Conservation (phyloP, 2,797 vertebrate species). For the Pseudochirops cupreus region DNA sequence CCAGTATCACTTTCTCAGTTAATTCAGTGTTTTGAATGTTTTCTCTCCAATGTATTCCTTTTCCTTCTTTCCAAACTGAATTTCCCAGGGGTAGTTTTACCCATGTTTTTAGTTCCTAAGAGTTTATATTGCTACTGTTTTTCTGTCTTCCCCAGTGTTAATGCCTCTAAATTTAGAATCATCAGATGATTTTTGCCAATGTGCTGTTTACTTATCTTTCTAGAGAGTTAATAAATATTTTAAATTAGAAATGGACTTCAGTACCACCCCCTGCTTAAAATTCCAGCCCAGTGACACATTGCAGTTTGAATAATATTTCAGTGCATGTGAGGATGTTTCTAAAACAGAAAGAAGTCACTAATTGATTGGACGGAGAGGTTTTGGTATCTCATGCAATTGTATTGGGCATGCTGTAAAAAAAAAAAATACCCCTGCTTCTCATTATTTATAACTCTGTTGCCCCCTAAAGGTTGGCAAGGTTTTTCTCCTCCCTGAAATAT, state of each 20-base stretch:
- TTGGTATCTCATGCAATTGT: constrained; percentile 34
- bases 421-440: background rate
- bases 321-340: constrained; percentile 23
- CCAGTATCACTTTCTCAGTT: constrained; percentile 1
- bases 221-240: constrained; percentile 49
- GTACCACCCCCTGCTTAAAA: background rate
- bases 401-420: constrained; percentile 35
- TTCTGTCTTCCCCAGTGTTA: constrained; percentile 39
- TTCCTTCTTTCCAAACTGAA: constrained; percentile 43
- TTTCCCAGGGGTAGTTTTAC: constrained; percentile 33
- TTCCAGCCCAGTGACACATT: background rate
- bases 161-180: constrained; percentile 56
- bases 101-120: constrained; percentile 57
- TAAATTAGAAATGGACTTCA: constrained; percentile 50
- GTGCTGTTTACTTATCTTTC: constrained; percentile 43
- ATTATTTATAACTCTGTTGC: constrained; percentile 47
- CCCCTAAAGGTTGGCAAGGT: constrained; percentile 48
- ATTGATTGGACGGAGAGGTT: background rate
- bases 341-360: constrained; percentile 44
- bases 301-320: constrained; percentile 37
- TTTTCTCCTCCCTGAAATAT: constrained; percentile 55
- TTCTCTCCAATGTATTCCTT: constrained; percentile 53
- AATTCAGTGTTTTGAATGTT: constrained; percentile 58
- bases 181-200: constrained; percentile 40
- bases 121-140: constrained; percentile 49